Conservation (phyloP, 1,140 invertebrate genomes). For the Xylocopa sonorina region DNA sequence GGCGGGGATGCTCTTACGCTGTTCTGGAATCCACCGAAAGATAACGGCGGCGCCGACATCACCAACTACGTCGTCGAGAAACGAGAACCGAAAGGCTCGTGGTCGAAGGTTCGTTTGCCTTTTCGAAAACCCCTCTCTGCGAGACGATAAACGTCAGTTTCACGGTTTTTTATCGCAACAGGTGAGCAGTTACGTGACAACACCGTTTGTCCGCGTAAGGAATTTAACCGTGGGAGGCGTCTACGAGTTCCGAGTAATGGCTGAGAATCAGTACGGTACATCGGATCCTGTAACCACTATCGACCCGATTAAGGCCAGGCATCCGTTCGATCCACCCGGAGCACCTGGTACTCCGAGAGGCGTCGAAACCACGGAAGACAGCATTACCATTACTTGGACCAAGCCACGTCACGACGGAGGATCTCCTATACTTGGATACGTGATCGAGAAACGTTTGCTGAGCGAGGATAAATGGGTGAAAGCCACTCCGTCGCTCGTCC, state of each 20-base stretch:
- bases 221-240: constrained; percentile 95
- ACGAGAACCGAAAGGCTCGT: constrained; percentile 91
- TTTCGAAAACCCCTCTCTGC: too few species aligned
- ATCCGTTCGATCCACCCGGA: constrained; percentile 97
- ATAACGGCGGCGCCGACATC: constrained; percentile 96
- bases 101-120: constrained; percentile 87
- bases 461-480: constrained; percentile 96
- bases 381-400: constrained; percentile 96
- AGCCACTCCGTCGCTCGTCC: constrained; percentile 91
- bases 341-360: constrained; percentile 93
- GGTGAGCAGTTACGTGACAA: constrained; percentile 95
- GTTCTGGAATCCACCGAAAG: constrained; percentile 97
- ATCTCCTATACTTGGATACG: constrained; percentile 94
- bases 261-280: constrained; percentile 97
- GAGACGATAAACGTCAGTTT: too few species aligned
- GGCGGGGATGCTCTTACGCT: constrained; percentile 97
- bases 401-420: constrained; percentile 97
- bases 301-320: constrained; percentile 95
- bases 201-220: constrained; percentile 93
- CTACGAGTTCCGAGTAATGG: constrained; percentile 99
- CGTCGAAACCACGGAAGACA: constrained; percentile 94
- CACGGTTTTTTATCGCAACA: constrained; percentile 54
- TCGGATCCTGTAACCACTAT: constrained; percentile 94
- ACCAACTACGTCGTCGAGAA: constrained; percentile 99
- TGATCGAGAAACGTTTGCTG: constrained; percentile 95